Evolutionary conservation across 1,140 invertebrate genomes (phyloP), one percentile per base, ranked within the genome.

Genomic region (Pogonomyrmex barbatus): DNA sequence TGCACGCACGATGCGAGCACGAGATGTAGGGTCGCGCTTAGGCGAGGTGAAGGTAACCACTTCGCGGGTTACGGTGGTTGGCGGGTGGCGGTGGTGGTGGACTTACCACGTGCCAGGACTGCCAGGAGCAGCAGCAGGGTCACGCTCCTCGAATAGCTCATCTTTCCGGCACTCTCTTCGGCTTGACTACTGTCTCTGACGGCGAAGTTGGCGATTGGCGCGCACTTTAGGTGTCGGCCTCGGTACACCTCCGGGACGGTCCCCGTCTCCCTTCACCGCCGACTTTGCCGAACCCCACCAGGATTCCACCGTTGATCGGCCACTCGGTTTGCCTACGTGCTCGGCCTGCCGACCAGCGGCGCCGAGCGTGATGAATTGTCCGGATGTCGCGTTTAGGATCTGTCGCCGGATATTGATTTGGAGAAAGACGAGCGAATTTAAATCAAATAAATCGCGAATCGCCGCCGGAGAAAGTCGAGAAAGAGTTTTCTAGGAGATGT

Each of bases 171-270:
- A 47, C 65, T 79, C 56, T 79, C 82, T 92, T 92, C 89, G 92
- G 87, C 88, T 91, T 91, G 91, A 91, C 90, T 90, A 77, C 87
- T 75, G 90, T 89, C 93, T 93, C 91, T 93, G 93, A 94, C 86
- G 58, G 42, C 68, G 54, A 60, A 92, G 91, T 94, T 91, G 83
- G 82, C 85, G 70, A 86, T 87, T 84, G 83, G 82, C 77, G 79
- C 73, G 54, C 47, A 87, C 54, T 86, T 75, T 89, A 88, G 77
- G 24, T 70, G 63, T 85, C 85, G 92, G 88, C 91, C 91, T 92
- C 92, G 90, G 88, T 84, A 76, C 70, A 63, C 77, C 71, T 76
- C 73, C 42, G 87, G 71, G 14, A 87, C 89, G 85, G 76, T 77
- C 82, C 65, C 68, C 86, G 86, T 84, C 88, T 91, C 87, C 91